Base-by-base conservation (phyloP, 2,888 invertebrate species). In the Mythimna impura region DNA sequence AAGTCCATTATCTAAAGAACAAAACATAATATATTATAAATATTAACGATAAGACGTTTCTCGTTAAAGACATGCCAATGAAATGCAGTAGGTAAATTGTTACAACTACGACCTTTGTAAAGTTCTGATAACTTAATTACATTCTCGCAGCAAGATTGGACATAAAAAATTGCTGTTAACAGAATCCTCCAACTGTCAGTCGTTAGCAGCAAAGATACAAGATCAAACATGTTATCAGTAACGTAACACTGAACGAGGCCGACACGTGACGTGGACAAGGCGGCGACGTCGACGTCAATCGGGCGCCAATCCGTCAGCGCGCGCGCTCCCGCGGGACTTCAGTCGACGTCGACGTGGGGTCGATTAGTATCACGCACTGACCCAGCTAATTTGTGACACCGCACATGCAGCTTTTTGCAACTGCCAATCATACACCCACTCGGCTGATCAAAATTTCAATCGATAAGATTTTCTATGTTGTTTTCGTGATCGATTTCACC, bases 271-370 rank as follows among this genome's bases (percentile, higher is more conserved):
- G 87, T 71, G 63, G 76, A 65, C 79, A 68, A 58, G 66, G 68
- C 70, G 74, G 61, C 69, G 77, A 75, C 74, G 86, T 86, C 86
- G 75, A 1, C 79, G 80, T 85, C 94, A 93, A 94, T 95, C 90
- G 91, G 65, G 90, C 86, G 80, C 87, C 94, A 95, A 95, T 94
- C 92, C 90, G 94, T 94, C 94, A 94, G 83, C 85, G 80, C 69
- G 70, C 78, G 52, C 65, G 79, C 76, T 89, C 92, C 89, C 92
- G 82, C 81, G 92, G 90, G 93, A 89, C 74, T 6, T 3, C 43
- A 10, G 12, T 40, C 30, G 62, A 22, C 30, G 43, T 20, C 60
- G 77, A 68, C 84, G 79, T 79, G 84, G 85, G 67, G 64, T 65
- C 87, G 88, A 90, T 90, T 89, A 89, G 87, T 80, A 84, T 88